A percentile compares a stretch with the other conserved stretches of the same genome.
These are phyloP conservation scores for Dichetophora obliterata DNA, from an alignment of 2,888 invertebrate species.

Conservation along the genomic window DNA sequence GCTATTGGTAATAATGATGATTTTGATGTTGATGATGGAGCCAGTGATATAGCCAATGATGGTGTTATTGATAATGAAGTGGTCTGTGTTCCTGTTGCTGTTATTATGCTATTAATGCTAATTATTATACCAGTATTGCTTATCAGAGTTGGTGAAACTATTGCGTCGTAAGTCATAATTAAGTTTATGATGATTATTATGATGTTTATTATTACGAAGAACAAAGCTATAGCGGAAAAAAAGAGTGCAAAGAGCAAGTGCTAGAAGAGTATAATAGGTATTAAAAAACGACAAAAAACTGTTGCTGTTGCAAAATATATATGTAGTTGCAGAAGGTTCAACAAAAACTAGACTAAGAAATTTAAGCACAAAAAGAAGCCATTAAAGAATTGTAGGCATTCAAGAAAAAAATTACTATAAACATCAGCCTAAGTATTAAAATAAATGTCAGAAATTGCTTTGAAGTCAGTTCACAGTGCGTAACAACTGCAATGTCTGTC, in stretches of 20 bases:
- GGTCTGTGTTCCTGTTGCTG: background rate
- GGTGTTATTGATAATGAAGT: background rate
- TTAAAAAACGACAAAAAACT: background rate
- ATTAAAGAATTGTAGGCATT: background rate
- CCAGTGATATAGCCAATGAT: background rate
- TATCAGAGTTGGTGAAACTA: background rate
- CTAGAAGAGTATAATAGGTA: background rate
- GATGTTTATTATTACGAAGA: background rate
- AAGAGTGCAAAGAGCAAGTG: background rate
- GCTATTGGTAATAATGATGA: background rate
- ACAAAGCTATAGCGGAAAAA: background rate
- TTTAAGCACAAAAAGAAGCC: background rate
- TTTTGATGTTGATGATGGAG: background rate
- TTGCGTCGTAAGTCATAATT: background rate
- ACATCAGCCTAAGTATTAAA: background rate
- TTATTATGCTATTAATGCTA: too few relatives aligned
- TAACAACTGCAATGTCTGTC: too few relatives aligned
- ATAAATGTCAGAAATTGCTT: too few relatives aligned
- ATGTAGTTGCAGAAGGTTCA: background rate
- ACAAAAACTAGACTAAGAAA: conserved; percentile 17
- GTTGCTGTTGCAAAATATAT: background rate
- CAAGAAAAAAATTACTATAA: background rate
- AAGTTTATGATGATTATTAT: background rate
- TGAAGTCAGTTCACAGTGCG: too few relatives aligned
- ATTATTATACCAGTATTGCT: too few relatives aligned